Conservation (phyloP, 1,140 invertebrate species). For the Colletes latitarsis region DNA sequence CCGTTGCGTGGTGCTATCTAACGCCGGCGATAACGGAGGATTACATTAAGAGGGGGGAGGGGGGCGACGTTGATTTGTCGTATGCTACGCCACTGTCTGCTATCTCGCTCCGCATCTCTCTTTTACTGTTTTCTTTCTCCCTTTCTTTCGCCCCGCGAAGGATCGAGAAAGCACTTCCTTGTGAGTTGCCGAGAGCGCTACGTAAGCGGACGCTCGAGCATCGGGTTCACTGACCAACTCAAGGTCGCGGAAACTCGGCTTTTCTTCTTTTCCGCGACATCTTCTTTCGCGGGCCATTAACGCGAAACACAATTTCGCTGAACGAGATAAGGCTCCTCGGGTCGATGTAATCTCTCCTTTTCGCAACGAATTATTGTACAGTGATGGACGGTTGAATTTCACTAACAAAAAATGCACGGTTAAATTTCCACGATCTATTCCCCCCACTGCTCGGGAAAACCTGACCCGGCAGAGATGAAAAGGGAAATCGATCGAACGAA, state of each 20-base stretch:
- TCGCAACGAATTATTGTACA: neutral
- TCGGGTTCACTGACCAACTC: constrained; percentile 46
- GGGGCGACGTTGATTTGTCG: constrained; percentile 33
- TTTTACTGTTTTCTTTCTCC: constrained; percentile 21
- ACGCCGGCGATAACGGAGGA: neutral
- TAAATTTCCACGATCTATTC: too few species aligned
- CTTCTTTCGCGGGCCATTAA: neutral
- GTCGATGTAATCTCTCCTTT: too few species aligned
- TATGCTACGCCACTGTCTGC: constrained; percentile 3
- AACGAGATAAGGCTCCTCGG: too few species aligned
- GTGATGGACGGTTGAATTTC: too few species aligned
- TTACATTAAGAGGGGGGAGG: neutral
- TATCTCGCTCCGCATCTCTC: constrained; percentile 4
- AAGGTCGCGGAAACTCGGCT: constrained; percentile 38
- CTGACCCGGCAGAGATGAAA: too few species aligned
- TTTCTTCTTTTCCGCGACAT: constrained; percentile 11
- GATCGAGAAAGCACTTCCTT: constrained; percentile 45
- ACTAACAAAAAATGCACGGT: too few species aligned
- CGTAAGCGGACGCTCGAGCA: constrained; percentile 26
- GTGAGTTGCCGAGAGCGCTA: constrained; percentile 38
- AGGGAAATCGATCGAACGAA: too few species aligned
- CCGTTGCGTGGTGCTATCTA: neutral
- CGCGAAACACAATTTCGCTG: neutral
- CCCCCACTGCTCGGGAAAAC: too few species aligned
- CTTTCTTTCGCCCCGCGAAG: constrained; percentile 1